Conservation (phyloP, 2,888 invertebrate species). For the Galerucella nymphaeae region DNA sequence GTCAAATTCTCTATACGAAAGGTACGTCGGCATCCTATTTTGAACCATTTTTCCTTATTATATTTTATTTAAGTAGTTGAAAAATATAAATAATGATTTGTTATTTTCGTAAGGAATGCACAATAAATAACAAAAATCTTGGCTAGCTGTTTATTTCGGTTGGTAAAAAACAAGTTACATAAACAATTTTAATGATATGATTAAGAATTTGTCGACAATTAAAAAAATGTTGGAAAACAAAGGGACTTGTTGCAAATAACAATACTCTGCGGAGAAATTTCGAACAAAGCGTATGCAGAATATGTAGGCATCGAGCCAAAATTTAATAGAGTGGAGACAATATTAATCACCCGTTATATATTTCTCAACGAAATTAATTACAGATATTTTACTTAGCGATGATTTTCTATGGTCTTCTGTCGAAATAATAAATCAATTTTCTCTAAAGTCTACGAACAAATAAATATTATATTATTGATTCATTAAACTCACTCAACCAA, state of each 20-base stretch:
- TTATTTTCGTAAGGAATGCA: neutral
- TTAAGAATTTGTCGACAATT: slow-evolving; percentile 7
- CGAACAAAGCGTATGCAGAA: slow-evolving; percentile 21
- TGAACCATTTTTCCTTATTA: too few relatives aligned
- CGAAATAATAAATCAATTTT: too few relatives aligned
- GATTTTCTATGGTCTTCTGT: too few relatives aligned
- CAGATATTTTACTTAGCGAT: too few relatives aligned
- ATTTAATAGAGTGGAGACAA: slow-evolving; percentile 24
- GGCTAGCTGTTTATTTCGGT: neutral
- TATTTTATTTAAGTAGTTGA: too few relatives aligned
- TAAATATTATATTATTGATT: too few relatives aligned
- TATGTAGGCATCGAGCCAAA: slow-evolving; percentile 23
- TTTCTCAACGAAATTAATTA: too few relatives aligned
- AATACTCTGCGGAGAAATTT: slow-evolving; percentile 5
- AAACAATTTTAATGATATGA: neutral
- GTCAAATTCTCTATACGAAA: too few relatives aligned
- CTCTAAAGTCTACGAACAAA: too few relatives aligned
- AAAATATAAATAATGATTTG: too few relatives aligned
- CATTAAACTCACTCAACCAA: too few relatives aligned
- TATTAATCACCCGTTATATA: neutral
- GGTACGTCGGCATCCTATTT: too few relatives aligned
- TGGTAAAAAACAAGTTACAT: neutral
- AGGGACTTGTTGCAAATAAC: neutral
- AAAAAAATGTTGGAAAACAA: slow-evolving; percentile 13
- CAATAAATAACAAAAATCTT: neutral